These are phyloP conservation scores for Vulpes ferrilata DNA, from an alignment of 2,113 vertebrate genomes.

Conservation along the genomic window DNA sequence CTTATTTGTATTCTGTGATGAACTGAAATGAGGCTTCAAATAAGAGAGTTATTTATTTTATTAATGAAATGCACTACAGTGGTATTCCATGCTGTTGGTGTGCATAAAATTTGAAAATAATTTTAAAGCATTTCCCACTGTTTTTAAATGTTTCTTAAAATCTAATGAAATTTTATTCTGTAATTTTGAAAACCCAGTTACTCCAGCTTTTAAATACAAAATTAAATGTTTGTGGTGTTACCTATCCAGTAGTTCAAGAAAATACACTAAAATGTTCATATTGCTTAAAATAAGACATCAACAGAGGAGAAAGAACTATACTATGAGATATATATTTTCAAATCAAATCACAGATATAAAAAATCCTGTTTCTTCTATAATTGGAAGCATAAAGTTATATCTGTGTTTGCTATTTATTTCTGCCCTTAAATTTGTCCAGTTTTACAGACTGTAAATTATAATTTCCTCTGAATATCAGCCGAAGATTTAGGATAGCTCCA, in stretches of 20 bases:
- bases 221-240: conserved; percentile 37
- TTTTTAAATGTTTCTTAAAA: conserved; percentile 32
- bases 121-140: not conserved
- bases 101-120: not conserved
- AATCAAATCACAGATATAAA: conserved; percentile 29
- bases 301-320: not conserved
- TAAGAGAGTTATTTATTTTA: conserved; percentile 36
- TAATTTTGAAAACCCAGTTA: conserved; percentile 36
- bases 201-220: conserved; percentile 40
- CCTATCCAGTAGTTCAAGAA: not conserved
- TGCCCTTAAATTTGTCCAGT: not conserved
- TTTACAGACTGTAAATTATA: conserved; percentile 31
- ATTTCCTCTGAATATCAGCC: conserved; percentile 24
- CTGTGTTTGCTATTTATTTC: conserved; percentile 17
- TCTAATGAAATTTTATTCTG: conserved; percentile 38
- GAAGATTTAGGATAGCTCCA: conserved; percentile 54
- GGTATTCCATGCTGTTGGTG: not conserved
- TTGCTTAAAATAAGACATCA: not conserved
- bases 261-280: not conserved
- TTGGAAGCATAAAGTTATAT: not conserved
- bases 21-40: conserved; percentile 22
- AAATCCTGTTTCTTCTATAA: not conserved
- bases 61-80: not conserved
- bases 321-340: conserved; percentile 8
- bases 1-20: not conserved